Conservation (phyloP, 2,797 vertebrate species). For the Eupleurogrammus muticus region DNA sequence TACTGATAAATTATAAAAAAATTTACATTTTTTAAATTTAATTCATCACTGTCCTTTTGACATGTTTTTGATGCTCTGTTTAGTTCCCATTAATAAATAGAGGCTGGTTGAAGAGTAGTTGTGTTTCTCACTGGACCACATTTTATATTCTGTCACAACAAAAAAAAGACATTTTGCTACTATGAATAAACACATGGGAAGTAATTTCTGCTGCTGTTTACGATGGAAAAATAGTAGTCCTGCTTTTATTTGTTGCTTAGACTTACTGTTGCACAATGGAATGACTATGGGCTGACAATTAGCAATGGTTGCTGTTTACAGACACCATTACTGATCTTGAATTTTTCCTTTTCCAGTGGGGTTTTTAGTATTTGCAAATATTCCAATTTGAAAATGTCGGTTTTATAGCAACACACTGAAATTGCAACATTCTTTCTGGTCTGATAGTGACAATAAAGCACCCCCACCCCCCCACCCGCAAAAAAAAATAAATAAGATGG, state of each 20-base stretch:
- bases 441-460: slow-evolving; percentile 37
- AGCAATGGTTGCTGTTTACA: background rate
- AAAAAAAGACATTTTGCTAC: background rate
- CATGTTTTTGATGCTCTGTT: background rate
- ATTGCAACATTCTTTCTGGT: slow-evolving; percentile 69
- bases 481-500: slow-evolving; percentile 9
- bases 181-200: background rate
- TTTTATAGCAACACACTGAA: slow-evolving; percentile 38
- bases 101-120: background rate
- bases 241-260: background rate
- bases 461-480: background rate
- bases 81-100: background rate
- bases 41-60: background rate
- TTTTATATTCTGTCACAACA: background rate
- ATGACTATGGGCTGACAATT: background rate
- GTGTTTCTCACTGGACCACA: background rate
- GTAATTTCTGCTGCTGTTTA: background rate
- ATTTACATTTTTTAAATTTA: background rate
- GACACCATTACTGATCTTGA: background rate
- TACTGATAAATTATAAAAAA: no score
- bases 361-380: slow-evolving; percentile 7
- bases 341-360: background rate
- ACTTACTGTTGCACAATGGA: background rate
- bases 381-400: background rate
- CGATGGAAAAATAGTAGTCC: background rate